Evolutionary conservation across 1,140 invertebrate species (phyloP), one percentile per base, ranked within the genome.

Genomic region (Ladona fulva): DNA sequence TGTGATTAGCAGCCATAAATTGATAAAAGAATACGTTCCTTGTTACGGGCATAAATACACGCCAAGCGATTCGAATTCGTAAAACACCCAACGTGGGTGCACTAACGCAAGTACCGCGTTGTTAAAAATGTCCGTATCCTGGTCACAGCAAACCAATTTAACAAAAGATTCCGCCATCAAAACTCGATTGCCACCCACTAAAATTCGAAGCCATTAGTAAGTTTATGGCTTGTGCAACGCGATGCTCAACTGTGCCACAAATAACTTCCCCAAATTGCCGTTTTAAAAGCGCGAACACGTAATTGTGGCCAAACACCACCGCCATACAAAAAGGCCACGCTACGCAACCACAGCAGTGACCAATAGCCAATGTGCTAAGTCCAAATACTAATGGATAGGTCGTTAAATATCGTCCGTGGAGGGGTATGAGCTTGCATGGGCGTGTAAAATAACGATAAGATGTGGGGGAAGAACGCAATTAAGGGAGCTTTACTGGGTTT

Each of bases 231-330:
- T 12, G 14, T 22, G 52, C 52, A 66, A 22, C 52, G 52, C 14
- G 52, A 19, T 66, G 52, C 52, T 12, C 52, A 1, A 66, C n/a
- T n/a, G n/a, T n/a, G n/a, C 52, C 52, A 37, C 29, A 66, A 66
- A 66, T 66, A 66, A 66, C 52, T 6, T 22, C 16, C 16, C n/a
- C 52, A 6, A 22, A 66, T 66, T 66, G 52, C 52, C 52, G 12
- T 66, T 66, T 66, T 66, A 66, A 66, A 66, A 66, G 52, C n/a
- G 52, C 52, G 16, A 66, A 66, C 52, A 66, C 52, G 52, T 66
- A 66, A 66, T 66, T 66, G n/a, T 66, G 52, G 52, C 14, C 52
- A n/a, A n/a, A n/a, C n/a, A n/a, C n/a, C n/a, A 12, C 52, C 5
- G 1, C 16, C 5, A 12, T 66, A 12, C n/a, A 22, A 66, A 22